Evolutionary conservation across 2,888 invertebrate species (phyloP).

Genomic region (Autographa gamma): DNA sequence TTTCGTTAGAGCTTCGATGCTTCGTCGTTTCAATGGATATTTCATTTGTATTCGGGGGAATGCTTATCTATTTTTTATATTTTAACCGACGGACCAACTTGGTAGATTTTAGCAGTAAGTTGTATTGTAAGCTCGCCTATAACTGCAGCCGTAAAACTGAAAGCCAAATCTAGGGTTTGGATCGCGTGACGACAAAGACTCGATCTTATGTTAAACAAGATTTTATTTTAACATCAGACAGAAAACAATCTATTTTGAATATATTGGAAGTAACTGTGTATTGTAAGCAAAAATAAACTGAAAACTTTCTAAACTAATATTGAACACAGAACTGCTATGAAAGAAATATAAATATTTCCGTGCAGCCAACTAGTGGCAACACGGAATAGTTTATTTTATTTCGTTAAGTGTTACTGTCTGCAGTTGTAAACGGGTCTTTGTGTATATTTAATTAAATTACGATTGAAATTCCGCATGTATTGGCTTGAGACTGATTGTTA

Average conservation of each 20-base stretch:
- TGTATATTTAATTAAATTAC: conserved; percentile 71
- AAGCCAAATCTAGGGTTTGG: conserved; percentile 36
- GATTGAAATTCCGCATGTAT: conserved; percentile 74
- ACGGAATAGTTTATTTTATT: background rate
- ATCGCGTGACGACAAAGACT: conserved; percentile 39
- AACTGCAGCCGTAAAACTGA: conserved; percentile 61
- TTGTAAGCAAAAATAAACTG: conserved; percentile 4
- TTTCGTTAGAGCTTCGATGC: conserved; percentile 66
- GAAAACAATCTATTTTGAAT: conserved; percentile 18
- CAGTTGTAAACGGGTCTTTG: conserved; percentile 60
- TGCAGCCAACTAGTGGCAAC: background rate
- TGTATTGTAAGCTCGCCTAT: conserved; percentile 65
- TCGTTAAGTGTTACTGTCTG: conserved; percentile 18
- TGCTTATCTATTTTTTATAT: conserved; percentile 64
- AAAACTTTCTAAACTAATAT: background rate
- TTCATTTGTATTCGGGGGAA: conserved; percentile 58
- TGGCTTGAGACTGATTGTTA: conserved; percentile 86
- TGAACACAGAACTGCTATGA: background rate
- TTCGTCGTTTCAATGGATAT: conserved; percentile 68
- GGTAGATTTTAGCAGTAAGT: conserved; percentile 82
- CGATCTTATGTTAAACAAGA: conserved; percentile 43
- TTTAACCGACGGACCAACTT: conserved; percentile 84
- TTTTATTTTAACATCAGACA: conserved; percentile 34
- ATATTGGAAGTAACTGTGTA: background rate
- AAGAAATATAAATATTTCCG: background rate